These are phyloP conservation scores for Gymnocephalus cernua DNA, from an alignment of 2,113 vertebrate genomes.

Conservation along the genomic window DNA sequence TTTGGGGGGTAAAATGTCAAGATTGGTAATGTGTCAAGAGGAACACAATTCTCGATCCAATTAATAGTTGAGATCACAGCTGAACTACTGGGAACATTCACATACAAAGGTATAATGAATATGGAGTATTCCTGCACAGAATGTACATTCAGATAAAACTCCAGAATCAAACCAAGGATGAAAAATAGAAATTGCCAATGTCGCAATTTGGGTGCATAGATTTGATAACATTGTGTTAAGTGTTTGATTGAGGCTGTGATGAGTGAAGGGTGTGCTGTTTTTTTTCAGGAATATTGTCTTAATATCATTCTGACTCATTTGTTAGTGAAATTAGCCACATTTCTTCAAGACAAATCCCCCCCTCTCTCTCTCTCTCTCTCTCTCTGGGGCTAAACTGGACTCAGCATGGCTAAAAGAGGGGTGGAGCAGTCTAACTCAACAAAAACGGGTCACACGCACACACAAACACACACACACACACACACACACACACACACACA, in stretches of 20 bases:
- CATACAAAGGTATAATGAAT: constrained; percentile 7
- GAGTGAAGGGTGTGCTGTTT: not conserved
- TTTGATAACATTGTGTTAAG: not conserved
- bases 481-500: constrained; percentile 32
- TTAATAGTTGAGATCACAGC: constrained; percentile 34
- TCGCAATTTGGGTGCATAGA: not conserved
- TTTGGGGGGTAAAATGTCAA: constrained; percentile 54
- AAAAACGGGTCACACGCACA: constrained; percentile 52
- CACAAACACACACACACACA: constrained; percentile 49
- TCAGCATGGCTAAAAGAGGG: constrained; percentile 58
- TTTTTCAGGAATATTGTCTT: constrained; percentile 14
- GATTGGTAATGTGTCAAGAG: constrained; percentile 52
- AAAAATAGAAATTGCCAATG: not conserved
- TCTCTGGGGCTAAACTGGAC: constrained; percentile 49
- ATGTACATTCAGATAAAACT: not conserved
- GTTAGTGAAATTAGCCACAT: constrained; percentile 20
- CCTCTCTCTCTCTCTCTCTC: constrained; percentile 3
- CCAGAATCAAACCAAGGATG: not conserved
- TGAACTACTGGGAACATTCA: constrained; percentile 11
- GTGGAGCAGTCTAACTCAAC: constrained; percentile 58
- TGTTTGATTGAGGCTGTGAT: constrained; percentile 1
- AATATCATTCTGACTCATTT: constrained; percentile 17
- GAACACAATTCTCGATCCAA: constrained; percentile 51
- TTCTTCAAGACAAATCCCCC: constrained; percentile 44
- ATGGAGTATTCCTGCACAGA: not conserved